Conservation (phyloP, 2,888 invertebrate species). For the Coelinius sp. region DNA sequence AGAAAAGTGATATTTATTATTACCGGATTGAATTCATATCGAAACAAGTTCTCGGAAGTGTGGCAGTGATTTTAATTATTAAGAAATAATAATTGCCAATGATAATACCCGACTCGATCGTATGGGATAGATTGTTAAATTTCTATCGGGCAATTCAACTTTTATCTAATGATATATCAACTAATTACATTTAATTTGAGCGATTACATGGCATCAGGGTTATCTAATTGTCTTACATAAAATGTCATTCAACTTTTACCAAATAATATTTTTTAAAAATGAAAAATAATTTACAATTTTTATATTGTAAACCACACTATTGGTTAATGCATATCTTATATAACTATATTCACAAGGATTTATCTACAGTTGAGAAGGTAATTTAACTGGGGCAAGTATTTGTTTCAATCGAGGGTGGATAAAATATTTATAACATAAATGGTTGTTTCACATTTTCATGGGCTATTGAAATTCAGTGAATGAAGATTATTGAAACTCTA, state of each 20-base stretch:
- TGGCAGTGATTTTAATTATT: constrained; percentile 45
- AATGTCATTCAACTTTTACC: constrained; percentile 41
- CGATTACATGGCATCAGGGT: constrained; percentile 57
- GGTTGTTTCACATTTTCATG: neutral
- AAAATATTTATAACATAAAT: neutral
- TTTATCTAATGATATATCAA: constrained; percentile 46
- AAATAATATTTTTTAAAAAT: constrained; percentile 32
- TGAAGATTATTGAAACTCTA: neutral
- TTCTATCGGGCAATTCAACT: constrained; percentile 45
- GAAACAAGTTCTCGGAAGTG: constrained; percentile 36
- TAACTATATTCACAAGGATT: constrained; percentile 47
- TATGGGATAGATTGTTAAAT: neutral
- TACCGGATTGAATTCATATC: neutral
- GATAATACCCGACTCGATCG: constrained; percentile 19
- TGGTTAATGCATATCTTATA: constrained; percentile 30
- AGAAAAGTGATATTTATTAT: neutral
- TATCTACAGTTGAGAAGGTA: constrained; percentile 48
- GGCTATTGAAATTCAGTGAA: neutral
- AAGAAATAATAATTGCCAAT: constrained; percentile 19
- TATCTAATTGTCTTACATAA: constrained; percentile 46
- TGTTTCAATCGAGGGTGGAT: neutral
- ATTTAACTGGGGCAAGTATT: neutral
- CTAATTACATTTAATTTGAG: constrained; percentile 63
- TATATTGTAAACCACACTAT: constrained; percentile 16
- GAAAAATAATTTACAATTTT: constrained; percentile 24